phyloP scores from a whole-genome alignment of 2,888 invertebrate genomes.

The Euclidia mi region DNA sequence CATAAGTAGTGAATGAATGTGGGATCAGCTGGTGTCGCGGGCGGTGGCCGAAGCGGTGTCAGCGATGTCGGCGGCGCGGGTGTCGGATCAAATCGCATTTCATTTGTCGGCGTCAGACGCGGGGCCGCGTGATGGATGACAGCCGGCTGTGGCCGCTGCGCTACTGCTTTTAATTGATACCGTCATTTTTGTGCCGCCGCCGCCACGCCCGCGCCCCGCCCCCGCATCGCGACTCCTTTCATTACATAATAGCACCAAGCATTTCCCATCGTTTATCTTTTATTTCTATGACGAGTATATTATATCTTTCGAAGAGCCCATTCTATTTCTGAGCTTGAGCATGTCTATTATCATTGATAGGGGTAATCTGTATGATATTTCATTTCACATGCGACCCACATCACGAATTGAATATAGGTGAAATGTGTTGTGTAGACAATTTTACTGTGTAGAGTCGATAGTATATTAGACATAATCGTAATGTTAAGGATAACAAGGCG shows the following conservation, averaged over 20 bases:
- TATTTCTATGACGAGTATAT: slow-evolving; percentile 58
- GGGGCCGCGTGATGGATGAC: slow-evolving; percentile 81
- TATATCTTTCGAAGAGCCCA: slow-evolving; percentile 55
- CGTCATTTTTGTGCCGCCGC: slow-evolving; percentile 77
- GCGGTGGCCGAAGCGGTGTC: no score
- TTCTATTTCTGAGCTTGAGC: slow-evolving; percentile 56
- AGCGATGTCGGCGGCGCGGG: no score
- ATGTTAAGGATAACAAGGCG: slow-evolving; percentile 12
- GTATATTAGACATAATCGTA: slow-evolving; percentile 15
- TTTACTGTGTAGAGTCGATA: slow-evolving; percentile 30
- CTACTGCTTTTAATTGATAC: slow-evolving; percentile 85
- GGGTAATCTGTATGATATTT: slow-evolving; percentile 69
- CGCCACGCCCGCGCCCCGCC: slow-evolving; percentile 23
- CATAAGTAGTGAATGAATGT: slow-evolving; percentile 85
- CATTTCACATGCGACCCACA: slow-evolving; percentile 59
- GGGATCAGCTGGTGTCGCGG: slow-evolving; percentile 64
- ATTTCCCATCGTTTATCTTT: slow-evolving; percentile 62
- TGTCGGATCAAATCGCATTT: slow-evolving; percentile 87
- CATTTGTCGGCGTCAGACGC: slow-evolving; percentile 86
- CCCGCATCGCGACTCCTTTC: slow-evolving; percentile 56
- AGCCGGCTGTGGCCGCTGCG: slow-evolving; percentile 62
- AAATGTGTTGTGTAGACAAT: slow-evolving; percentile 36
- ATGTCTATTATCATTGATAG: slow-evolving; percentile 67
- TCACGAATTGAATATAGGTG: slow-evolving; percentile 47
- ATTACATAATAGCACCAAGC: slow-evolving; percentile 65